Evolutionary conservation across 2,797 vertebrate genomes (phyloP), one percentile per base, ranked within the genome.

Genomic region (Anomalospiza imberbis): DNA sequence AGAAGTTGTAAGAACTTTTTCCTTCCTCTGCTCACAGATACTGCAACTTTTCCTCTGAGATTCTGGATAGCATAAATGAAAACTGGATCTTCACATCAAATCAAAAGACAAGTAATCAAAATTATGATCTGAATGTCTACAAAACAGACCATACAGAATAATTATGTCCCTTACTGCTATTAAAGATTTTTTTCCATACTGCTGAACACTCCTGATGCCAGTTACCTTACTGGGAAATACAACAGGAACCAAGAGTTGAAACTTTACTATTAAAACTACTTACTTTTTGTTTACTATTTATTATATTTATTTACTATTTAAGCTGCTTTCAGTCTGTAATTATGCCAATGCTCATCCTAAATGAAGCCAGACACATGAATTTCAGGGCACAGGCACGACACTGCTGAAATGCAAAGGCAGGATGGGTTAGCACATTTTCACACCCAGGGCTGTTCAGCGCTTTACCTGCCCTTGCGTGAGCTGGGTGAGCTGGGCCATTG

Each of bases 401-500:
- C 7, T 53, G 74, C 42, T 82, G 77, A 85, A 88, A 85, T n/a
- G 32, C 70, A 65, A 58, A 61, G 19, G 17, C 26, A 44, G 36
- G 48, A 3, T 9, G 76, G n/a, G 13, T 54, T 2, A 44, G 53
- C 19, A 62, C 19, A 67, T 19, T 42, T 31, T 34, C 47, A 42
- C 5, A 12, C 10, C 8, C 17, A 54, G 36, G 48, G 34, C 25
- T 75, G 66, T 17, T 31, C 32, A 51, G 53, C 13, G 51, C 72
- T 96, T 98, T 96, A 99, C 99, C 97, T 99, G 98, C 84, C 97
- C 99, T 97, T 99, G 99, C 12, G 99, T 99, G 55, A 99, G 98
- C 92, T 99, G 99, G 1, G 99, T 98, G 79, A 99, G 98, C 65
- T 99, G 99, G 28, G 99, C 98, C 98, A 99, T 98, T 44, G 98